Percentiles rank a stretch among this genome's conserved stretches.
phyloP scores from a whole-genome alignment of 1,140 invertebrate genomes.

The Drosophila repleta region DNA sequence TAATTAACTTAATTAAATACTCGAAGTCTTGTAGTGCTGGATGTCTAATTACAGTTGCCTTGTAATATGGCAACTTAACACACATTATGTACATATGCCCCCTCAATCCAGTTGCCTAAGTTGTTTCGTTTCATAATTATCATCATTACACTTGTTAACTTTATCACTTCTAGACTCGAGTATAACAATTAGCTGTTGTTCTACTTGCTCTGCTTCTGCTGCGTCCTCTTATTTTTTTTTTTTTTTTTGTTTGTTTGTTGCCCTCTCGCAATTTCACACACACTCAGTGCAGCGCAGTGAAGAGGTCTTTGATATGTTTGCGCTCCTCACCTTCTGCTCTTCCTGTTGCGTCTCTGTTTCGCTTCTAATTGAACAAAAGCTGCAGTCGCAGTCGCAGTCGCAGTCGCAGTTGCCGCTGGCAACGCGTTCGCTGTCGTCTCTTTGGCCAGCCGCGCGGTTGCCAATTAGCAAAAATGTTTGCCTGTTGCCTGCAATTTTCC shows the following conservation, averaged over 20 bases:
- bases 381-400: slow-evolving; percentile 23
- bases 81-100: background rate
- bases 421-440: slow-evolving; percentile 18
- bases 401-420: slow-evolving; percentile 13
- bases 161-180: slow-evolving; percentile 34
- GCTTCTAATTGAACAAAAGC: slow-evolving; percentile 74
- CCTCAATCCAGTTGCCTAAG: background rate
- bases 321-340: background rate
- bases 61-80: background rate
- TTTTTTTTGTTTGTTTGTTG: too few species aligned
- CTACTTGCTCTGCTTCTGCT: slow-evolving; percentile 13
- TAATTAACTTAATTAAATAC: background rate
- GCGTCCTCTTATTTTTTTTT: slow-evolving; percentile 7
- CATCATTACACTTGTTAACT: slow-evolving; percentile 45
- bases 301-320: slow-evolving; percentile 5
- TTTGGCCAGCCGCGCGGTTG: slow-evolving; percentile 37
- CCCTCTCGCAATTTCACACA: slow-evolving; percentile 48
- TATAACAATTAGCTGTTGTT: slow-evolving; percentile 43
- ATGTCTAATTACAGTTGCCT: slow-evolving; percentile 1
- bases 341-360: slow-evolving; percentile 30
- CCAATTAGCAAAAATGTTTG: slow-evolving; percentile 54
- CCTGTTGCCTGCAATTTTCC: slow-evolving; percentile 34
- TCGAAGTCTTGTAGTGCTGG: background rate
- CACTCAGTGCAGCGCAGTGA: slow-evolving; percentile 31
- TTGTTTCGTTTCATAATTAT: slow-evolving; percentile 26